Evolutionary conservation across 2,888 invertebrate species (phyloP).

Genomic region (Megamerina dolium): DNA sequence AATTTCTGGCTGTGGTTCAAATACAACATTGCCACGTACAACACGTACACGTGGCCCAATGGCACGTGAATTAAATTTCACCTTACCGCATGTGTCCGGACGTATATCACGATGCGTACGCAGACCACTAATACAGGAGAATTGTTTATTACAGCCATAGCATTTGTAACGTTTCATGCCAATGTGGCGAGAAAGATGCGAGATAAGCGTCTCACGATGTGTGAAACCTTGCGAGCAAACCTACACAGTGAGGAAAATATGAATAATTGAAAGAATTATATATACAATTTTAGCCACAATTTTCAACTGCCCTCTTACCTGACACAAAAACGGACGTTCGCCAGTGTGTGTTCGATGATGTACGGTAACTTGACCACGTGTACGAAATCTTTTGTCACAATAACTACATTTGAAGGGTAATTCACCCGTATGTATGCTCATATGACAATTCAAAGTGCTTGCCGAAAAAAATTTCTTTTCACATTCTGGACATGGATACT

Average conservation of each 20-base stretch:
- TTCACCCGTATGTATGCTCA: conserved; percentile 41
- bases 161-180: conserved; percentile 47
- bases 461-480: conserved; percentile 35
- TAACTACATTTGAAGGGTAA: conserved; percentile 38
- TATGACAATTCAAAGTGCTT: conserved; percentile 37
- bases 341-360: conserved; percentile 44
- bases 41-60: conserved; percentile 45
- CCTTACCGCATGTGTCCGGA: conserved; percentile 38
- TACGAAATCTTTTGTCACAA: conserved; percentile 43
- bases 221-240: conserved; percentile 40
- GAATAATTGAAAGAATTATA: not conserved
- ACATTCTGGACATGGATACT: conserved; percentile 31
- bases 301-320: too few species aligned
- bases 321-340: conserved; percentile 42
- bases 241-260: conserved; percentile 19
- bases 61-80: conserved; percentile 41
- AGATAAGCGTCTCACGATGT: conserved; percentile 44
- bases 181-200: conserved; percentile 44
- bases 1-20: conserved; percentile 40
- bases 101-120: conserved; percentile 41
- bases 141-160: conserved; percentile 39
- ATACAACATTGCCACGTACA: conserved; percentile 40
- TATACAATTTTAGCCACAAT: not conserved
- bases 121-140: conserved; percentile 43
- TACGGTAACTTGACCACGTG: conserved; percentile 42